A percentile compares a stretch with the other conserved stretches of the same genome.
Evolutionary conservation across 2,797 vertebrate genomes (phyloP).

Genomic region (Pipistrellus pygmaeus): DNA sequence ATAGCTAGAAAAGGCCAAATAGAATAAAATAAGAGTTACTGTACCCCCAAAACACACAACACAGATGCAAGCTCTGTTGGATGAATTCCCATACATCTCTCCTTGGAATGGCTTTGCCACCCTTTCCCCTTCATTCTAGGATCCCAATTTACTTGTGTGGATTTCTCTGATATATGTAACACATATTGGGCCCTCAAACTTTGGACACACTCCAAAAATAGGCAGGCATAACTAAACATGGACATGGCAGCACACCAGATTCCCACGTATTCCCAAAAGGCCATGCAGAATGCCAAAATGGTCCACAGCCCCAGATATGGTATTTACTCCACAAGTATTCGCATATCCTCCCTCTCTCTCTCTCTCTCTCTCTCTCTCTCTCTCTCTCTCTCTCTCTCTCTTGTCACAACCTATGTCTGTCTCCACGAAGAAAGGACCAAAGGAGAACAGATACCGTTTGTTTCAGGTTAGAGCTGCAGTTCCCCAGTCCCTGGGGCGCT

Average conservation of each 20-base stretch:
- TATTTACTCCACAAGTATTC: not conserved
- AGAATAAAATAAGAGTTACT: not conserved
- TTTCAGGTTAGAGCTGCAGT: not conserved
- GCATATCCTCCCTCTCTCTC: not conserved
- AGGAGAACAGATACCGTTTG: slow-evolving; percentile 29
- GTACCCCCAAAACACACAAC: not conserved
- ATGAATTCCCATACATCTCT: not conserved
- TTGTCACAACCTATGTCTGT: not conserved
- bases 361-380: no score
- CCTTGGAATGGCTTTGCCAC: not conserved
- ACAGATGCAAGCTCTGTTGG: not conserved
- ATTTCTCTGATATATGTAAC: not conserved
- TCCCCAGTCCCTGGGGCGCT: not conserved
- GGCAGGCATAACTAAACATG: not conserved
- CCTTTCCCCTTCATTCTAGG: not conserved
- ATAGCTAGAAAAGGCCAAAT: slow-evolving; percentile 89
- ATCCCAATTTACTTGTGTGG: not conserved
- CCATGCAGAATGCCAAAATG: not conserved
- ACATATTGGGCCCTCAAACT: not conserved
- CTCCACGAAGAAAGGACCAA: slow-evolving; percentile 41
- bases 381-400: not conserved
- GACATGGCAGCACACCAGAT: not conserved
- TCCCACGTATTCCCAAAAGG: not conserved
- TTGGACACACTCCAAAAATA: not conserved
- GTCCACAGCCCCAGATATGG: not conserved